phyloP scores from a whole-genome alignment of 2,888 invertebrate genomes.

The Mesorhabditis sp. region DNA sequence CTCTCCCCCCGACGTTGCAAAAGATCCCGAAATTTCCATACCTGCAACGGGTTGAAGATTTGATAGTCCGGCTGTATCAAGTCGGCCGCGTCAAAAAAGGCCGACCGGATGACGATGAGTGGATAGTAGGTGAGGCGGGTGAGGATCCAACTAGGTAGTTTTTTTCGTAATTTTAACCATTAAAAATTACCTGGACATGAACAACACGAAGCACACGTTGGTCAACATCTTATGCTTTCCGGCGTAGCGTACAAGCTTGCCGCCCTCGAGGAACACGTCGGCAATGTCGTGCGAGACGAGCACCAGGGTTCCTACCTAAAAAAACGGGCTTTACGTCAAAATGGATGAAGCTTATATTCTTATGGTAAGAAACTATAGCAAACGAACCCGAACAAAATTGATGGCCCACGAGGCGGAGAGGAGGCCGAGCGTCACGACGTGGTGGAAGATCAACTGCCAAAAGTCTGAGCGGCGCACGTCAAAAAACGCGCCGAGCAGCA shows the following conservation, averaged over 20 bases:
- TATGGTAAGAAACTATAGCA: no score
- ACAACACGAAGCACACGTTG: constrained; percentile 44
- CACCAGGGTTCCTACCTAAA: constrained; percentile 58
- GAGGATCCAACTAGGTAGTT: constrained; percentile 41
- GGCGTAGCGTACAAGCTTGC: constrained; percentile 49
- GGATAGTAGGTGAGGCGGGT: constrained; percentile 50
- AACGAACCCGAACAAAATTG: constrained; percentile 33
- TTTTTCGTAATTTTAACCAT: neutral
- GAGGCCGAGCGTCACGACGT: constrained; percentile 60
- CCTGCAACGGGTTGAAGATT: constrained; percentile 30
- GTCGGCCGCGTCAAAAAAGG: constrained; percentile 42
- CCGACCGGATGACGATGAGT: constrained; percentile 46
- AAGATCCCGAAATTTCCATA: constrained; percentile 6
- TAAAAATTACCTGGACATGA: constrained; percentile 33
- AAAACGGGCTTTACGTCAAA: constrained; percentile 5
- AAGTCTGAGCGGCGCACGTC: constrained; percentile 62
- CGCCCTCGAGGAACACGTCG: constrained; percentile 61
- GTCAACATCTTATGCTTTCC: constrained; percentile 30
- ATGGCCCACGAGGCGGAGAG: constrained; percentile 60
- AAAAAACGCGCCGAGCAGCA: constrained; percentile 49
- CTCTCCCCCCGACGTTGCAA: neutral
- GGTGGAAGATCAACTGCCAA: constrained; percentile 61
- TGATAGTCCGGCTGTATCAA: constrained; percentile 53
- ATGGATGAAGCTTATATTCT: no score
- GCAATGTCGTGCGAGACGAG: constrained; percentile 60